phyloP scores from a whole-genome alignment of 1,140 invertebrate genomes.

The Ladona fulva region DNA sequence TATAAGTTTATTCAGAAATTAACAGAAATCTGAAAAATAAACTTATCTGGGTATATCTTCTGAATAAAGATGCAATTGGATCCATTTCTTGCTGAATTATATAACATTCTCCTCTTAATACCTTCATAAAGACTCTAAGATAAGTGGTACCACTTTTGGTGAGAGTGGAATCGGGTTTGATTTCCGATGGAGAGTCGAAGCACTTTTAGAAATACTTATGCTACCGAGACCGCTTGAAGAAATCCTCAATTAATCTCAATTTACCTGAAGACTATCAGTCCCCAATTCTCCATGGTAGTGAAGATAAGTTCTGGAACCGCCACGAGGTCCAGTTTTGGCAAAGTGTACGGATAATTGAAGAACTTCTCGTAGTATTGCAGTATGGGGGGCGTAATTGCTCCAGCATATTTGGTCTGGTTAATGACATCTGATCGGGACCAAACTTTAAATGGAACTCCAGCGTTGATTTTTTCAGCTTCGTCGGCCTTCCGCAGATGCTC shows the following conservation, averaged over 20 bases:
- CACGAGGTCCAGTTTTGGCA: slow-evolving; percentile 37
- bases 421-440: slow-evolving; percentile 45
- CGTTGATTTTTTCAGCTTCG: neutral
- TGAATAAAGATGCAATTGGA: no score
- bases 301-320: slow-evolving; percentile 45
- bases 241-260: neutral
- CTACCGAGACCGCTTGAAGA: no score
- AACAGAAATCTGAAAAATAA: no score
- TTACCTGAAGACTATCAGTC: slow-evolving; percentile 25
- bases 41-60: no score
- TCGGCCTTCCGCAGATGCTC: neutral
- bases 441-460: neutral
- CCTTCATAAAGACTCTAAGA: no score
- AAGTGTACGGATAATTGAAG: slow-evolving; percentile 19
- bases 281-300: slow-evolving; percentile 51
- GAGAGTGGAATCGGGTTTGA: no score
- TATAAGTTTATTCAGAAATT: no score
- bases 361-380: slow-evolving; percentile 27
- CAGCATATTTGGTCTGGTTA: slow-evolving; percentile 41
- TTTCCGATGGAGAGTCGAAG: no score
- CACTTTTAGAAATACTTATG: no score
- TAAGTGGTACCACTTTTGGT: no score
- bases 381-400: slow-evolving; percentile 41
- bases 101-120: no score
- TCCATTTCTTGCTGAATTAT: no score